phyloP scores from a whole-genome alignment of 2,888 invertebrate species.

The Drosophila imparisetae region DNA sequence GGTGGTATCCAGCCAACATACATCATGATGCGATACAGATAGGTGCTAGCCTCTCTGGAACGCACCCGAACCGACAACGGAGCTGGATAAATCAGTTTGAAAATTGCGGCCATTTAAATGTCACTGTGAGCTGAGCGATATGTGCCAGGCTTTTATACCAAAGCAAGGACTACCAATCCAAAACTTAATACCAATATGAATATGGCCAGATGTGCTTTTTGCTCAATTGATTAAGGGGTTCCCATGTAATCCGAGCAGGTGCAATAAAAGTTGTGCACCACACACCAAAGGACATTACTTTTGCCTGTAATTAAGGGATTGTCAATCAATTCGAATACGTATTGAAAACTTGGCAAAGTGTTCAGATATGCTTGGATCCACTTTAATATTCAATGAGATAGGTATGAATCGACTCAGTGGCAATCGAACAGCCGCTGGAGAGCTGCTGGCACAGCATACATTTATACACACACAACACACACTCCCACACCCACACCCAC shows the following conservation, averaged over 20 bases:
- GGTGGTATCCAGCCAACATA: slow-evolving; percentile 51
- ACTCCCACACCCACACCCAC: not conserved
- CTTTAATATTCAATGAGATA: slow-evolving; percentile 51
- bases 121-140: not conserved
- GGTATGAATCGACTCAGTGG: slow-evolving; percentile 50
- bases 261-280: no score
- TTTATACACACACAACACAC: slow-evolving; percentile 8
- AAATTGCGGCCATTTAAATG: slow-evolving; percentile 22
- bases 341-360: slow-evolving; percentile 1
- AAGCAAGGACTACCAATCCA: not conserved
- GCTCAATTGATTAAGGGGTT: no score
- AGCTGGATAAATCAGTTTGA: slow-evolving; percentile 40
- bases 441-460: slow-evolving; percentile 32
- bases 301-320: no score
- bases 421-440: slow-evolving; percentile 46
- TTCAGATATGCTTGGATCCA: slow-evolving; percentile 20
- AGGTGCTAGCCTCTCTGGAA: slow-evolving; percentile 45
- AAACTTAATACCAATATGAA: not conserved
- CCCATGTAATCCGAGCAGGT: no score
- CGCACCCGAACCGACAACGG: slow-evolving; percentile 38
- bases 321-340: not conserved
- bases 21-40: slow-evolving; percentile 42
- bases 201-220: slow-evolving; percentile 15
- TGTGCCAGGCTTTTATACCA: slow-evolving; percentile 23
- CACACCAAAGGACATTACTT: no score